Conservation (phyloP, 2,797 vertebrate species). For the Paratrypauchen microcephalus region DNA sequence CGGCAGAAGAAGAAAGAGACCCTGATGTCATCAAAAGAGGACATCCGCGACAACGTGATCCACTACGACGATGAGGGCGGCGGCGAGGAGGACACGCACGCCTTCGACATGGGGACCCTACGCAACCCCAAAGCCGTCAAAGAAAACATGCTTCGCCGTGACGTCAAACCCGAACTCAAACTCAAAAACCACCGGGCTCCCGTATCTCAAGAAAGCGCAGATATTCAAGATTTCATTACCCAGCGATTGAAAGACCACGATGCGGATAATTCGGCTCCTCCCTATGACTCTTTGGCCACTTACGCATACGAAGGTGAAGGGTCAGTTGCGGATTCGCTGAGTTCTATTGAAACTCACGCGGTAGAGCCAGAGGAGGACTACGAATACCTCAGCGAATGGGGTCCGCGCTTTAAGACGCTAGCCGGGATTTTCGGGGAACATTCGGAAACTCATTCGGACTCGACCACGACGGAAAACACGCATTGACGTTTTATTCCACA, state of each 20-base stretch:
- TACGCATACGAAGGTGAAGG: conserved; percentile 95
- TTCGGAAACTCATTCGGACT: conserved; percentile 77
- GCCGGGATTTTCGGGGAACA: conserved; percentile 93
- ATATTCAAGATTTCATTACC: conserved; percentile 93
- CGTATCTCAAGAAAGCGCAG: conserved; percentile 83
- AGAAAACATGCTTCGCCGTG: conserved; percentile 89
- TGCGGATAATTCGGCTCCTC: conserved; percentile 86
- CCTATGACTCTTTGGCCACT: conserved; percentile 95
- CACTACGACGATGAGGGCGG: conserved; percentile 98
- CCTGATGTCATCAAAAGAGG: conserved; percentile 98
- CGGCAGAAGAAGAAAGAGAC: conserved; percentile 96
- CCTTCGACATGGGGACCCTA: conserved; percentile 96
- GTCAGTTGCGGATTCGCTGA: conserved; percentile 92
- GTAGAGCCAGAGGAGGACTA: conserved; percentile 89
- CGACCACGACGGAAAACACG: conserved; percentile 67
- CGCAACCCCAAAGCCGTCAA: conserved; percentile 93
- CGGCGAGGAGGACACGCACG: conserved; percentile 96
- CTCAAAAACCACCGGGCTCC: conserved; percentile 55
- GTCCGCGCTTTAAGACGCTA: conserved; percentile 93
- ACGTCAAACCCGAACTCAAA: conserved; percentile 88
- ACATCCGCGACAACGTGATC: conserved; percentile 96
- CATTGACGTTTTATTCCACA: conserved; percentile 61
- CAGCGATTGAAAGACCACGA: conserved; percentile 92
- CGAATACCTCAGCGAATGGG: conserved; percentile 93
- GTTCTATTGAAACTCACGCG: conserved; percentile 88